A percentile compares a stretch with the other conserved stretches of the same genome.
These are phyloP conservation scores for Synanthedon andrenaeformis DNA, from an alignment of 2,888 invertebrate species.

Conservation along the genomic window DNA sequence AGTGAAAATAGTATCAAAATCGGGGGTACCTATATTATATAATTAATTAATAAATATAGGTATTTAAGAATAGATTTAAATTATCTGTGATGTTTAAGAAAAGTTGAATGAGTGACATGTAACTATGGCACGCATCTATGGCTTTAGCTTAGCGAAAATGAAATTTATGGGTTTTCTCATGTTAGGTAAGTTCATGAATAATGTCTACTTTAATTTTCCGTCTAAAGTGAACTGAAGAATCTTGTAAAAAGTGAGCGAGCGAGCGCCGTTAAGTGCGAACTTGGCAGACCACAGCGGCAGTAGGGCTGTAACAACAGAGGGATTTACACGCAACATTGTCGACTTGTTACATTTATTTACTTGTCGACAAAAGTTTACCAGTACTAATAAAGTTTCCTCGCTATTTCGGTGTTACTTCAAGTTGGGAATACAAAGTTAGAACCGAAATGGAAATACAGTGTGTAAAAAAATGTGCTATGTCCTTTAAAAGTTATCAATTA, in stretches of 20 bases:
- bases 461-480: too few relatives aligned
- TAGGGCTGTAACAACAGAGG: neutral
- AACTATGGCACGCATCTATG: too few relatives aligned
- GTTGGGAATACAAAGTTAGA: too few relatives aligned
- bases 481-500: too few relatives aligned
- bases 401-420: neutral
- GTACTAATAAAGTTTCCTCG: neutral
- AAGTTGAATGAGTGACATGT: too few relatives aligned
- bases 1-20: too few relatives aligned
- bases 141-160: too few relatives aligned
- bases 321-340: neutral
- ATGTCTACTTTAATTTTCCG: neutral
- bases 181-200: neutral
- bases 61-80: too few relatives aligned
- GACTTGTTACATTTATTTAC: neutral
- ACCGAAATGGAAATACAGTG: too few relatives aligned
- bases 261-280: constrained; percentile 1
- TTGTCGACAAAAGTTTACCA: neutral
- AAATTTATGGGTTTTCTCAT: neutral
- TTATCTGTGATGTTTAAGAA: too few relatives aligned
- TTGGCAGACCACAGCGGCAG: neutral
- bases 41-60: too few relatives aligned
- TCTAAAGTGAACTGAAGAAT: neutral
- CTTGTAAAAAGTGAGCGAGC: constrained; percentile 4
- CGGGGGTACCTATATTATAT: too few relatives aligned